These are phyloP conservation scores for Sphyrna mokarran DNA, from an alignment of 2,113 vertebrate genomes.

Conservation along the genomic window DNA sequence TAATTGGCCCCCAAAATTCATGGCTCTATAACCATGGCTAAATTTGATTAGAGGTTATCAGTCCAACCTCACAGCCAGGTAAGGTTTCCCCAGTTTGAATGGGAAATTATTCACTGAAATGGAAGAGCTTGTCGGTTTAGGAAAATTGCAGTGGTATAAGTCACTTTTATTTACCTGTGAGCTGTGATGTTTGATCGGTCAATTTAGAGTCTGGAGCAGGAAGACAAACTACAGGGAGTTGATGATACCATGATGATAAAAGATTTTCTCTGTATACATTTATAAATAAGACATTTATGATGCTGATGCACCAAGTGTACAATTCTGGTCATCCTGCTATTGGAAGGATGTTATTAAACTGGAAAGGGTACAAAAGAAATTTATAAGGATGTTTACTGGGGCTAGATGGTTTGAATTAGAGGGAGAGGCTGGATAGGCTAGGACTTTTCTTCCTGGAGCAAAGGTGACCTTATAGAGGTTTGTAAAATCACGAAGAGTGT, in stretches of 20 bases:
- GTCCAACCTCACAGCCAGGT: neutral
- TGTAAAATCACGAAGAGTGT: too few species aligned
- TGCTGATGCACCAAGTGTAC: neutral
- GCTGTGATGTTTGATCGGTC: slow-evolving; percentile 11
- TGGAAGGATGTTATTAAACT: too few species aligned
- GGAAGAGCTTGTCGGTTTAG: neutral
- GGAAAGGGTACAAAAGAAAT: too few species aligned
- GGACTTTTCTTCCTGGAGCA: too few species aligned
- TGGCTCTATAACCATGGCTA: neutral
- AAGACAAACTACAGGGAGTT: slow-evolving; percentile 7
- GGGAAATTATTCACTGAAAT: slow-evolving; percentile 16
- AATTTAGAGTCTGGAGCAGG: neutral
- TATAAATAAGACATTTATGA: neutral
- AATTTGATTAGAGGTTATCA: neutral
- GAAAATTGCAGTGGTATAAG: neutral
- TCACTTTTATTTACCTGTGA: neutral
- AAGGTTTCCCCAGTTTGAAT: neutral
- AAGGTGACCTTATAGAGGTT: too few species aligned
- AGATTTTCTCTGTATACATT: neutral
- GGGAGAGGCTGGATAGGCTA: too few species aligned
- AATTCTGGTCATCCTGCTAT: too few species aligned
- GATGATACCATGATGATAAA: neutral
- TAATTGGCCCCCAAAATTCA: neutral
- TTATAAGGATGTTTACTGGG: too few species aligned
- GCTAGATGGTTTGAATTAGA: too few species aligned